Conservation (phyloP, 2,113 vertebrate species). For the Lepisosteus osseus region DNA sequence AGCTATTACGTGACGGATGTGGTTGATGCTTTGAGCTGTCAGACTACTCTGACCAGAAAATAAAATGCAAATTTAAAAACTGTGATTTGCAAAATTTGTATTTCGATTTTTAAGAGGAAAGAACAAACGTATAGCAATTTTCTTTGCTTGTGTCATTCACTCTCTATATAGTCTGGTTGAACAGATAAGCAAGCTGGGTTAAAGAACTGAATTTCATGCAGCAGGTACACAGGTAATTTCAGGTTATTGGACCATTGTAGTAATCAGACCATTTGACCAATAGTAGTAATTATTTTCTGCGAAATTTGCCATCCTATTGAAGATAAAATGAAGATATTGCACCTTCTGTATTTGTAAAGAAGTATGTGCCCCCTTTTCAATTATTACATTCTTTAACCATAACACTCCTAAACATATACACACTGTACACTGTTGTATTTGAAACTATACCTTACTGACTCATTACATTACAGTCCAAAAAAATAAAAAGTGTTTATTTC, state of each 20-base stretch:
- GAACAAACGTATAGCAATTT: too few relatives aligned
- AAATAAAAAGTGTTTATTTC: too few relatives aligned
- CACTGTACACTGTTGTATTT: background rate
- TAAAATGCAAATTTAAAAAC: conserved; percentile 60
- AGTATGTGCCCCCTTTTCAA: background rate
- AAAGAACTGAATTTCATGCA: conserved; percentile 42
- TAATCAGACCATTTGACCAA: conserved; percentile 28
- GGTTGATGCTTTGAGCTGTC: conserved; percentile 52
- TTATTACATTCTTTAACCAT: conserved; percentile 25
- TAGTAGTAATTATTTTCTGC: too few relatives aligned
- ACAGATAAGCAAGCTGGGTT: conserved; percentile 47
- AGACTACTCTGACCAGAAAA: conserved; percentile 57
- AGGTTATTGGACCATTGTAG: conserved; percentile 31
- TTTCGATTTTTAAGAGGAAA: too few relatives aligned
- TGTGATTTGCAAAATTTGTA: conserved; percentile 33
- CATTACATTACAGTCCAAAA: background rate
- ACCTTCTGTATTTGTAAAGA: background rate
- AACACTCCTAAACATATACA: background rate
- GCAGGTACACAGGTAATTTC: conserved; percentile 37
- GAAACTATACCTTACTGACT: background rate
- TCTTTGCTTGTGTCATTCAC: too few relatives aligned
- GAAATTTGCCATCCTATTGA: background rate
- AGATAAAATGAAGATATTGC: conserved; percentile 31
- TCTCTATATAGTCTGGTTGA: too few relatives aligned
- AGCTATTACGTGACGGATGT: conserved; percentile 47